Conservation (phyloP, 92 coral and sea anemone genomes). For the Pocillopora grandis region DNA sequence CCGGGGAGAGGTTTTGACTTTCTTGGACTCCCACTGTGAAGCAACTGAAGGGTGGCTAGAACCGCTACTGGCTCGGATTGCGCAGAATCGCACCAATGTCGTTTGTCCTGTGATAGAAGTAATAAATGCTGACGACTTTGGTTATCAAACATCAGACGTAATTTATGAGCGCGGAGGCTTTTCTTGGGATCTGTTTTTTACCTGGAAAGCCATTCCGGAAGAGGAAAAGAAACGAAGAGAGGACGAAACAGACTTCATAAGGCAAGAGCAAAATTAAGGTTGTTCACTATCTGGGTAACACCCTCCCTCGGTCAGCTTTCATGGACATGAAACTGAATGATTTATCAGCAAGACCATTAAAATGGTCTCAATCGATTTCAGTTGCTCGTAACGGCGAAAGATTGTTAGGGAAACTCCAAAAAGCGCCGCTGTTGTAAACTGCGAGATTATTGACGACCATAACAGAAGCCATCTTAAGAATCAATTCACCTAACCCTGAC, state of each 20-base stretch:
- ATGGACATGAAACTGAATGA: too few relatives aligned
- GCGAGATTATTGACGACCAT: too few relatives aligned
- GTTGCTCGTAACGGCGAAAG: background rate
- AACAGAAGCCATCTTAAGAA: too few relatives aligned
- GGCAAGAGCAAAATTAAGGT: slow-evolving; percentile 37
- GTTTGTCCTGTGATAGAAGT: slow-evolving; percentile 93
- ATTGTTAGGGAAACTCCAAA: background rate
- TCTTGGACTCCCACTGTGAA: slow-evolving; percentile 90
- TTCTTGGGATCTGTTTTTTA: slow-evolving; percentile 86
- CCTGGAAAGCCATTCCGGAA: slow-evolving; percentile 92
- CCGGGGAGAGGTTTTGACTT: slow-evolving; percentile 81
- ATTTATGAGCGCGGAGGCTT: slow-evolving; percentile 89
- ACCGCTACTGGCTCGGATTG: slow-evolving; percentile 82
- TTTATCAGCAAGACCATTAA: too few relatives aligned
- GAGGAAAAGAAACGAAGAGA: slow-evolving; percentile 76
- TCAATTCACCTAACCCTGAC: too few relatives aligned
- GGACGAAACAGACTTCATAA: slow-evolving; percentile 87
- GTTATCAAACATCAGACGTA: slow-evolving; percentile 82
- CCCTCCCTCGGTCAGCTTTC: background rate
- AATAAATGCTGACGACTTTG: slow-evolving; percentile 80
- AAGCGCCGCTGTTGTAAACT: too few relatives aligned
- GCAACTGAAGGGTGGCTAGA: slow-evolving; percentile 91
- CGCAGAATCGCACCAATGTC: slow-evolving; percentile 74
- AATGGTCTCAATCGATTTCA: too few relatives aligned
- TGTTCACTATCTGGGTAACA: background rate